Evolutionary conservation across 2,113 vertebrate genomes (phyloP).

Genomic region (Columba livia): DNA sequence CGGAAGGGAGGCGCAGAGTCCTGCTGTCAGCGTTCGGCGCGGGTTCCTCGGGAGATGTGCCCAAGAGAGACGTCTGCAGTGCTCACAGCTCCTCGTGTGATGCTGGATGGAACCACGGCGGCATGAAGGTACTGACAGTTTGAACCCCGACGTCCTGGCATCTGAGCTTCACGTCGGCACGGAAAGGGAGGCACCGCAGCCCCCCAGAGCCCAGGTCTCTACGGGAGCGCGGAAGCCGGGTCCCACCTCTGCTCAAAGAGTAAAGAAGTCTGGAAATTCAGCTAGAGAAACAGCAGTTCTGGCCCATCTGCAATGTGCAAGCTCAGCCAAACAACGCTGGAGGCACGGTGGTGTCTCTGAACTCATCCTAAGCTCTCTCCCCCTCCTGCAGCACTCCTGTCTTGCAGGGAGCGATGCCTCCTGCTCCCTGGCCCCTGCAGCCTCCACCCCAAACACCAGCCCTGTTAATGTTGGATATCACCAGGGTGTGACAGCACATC

Average conservation of each 20-base stretch:
- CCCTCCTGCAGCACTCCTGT: neutral
- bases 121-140: neutral
- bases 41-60: neutral
- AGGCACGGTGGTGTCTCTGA: neutral
- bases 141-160: neutral
- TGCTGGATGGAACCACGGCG: neutral
- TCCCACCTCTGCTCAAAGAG: neutral
- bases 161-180: neutral
- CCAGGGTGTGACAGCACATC: fast-evolving
- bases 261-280: neutral
- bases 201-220: neutral
- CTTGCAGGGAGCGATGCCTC: neutral
- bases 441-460: neutral
- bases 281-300: neutral
- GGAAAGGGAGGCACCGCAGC: neutral
- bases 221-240: neutral
- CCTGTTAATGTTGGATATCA: fast-evolving
- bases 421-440: neutral
- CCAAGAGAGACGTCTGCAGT: neutral
- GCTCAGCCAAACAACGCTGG: neutral
- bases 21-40: neutral
- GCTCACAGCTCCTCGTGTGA: neutral
- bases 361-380: neutral
- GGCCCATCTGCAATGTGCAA: fast-evolving
- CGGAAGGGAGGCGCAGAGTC: neutral